Percentiles rank a stretch among this genome's conserved stretches.
phyloP scores from a whole-genome alignment of 2,797 vertebrate species.

The Gadopsis bispinosus region DNA sequence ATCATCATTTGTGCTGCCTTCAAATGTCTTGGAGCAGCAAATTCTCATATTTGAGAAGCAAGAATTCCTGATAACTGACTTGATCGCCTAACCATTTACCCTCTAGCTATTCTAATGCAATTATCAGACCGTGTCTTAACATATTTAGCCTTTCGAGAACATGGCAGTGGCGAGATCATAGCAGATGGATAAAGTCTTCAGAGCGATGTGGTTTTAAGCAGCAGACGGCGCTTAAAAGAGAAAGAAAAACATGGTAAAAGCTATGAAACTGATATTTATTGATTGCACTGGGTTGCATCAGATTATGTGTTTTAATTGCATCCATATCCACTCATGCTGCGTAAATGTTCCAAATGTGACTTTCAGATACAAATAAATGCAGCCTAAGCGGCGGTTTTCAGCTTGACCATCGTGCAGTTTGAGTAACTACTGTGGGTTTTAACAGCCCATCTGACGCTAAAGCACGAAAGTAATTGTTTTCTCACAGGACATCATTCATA shows the following conservation, averaged over 20 bases:
- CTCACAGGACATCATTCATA: background rate
- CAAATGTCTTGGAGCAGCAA: background rate
- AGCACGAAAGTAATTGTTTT: constrained; percentile 7
- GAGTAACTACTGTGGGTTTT: background rate
- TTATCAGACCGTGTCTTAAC: background rate
- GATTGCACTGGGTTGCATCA: constrained; percentile 12
- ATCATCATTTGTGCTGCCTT: background rate
- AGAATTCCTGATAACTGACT: background rate
- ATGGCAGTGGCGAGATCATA: too few relatives aligned
- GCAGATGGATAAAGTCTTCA: background rate
- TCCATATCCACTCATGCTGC: constrained; percentile 14
- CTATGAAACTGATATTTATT: constrained; percentile 4
- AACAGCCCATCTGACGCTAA: background rate
- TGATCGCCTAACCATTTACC: background rate
- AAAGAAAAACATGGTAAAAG: background rate
- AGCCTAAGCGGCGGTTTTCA: background rate
- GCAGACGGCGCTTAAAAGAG: background rate
- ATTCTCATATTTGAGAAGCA: background rate
- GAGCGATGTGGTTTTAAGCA: background rate
- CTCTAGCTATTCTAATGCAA: background rate
- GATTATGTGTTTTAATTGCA: constrained; percentile 7
- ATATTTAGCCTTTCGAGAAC: background rate
- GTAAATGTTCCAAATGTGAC: background rate
- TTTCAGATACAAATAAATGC: background rate
- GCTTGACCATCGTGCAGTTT: background rate